Percentiles rank a stretch among this genome's conserved stretches.
These are phyloP conservation scores for Miichthys miiuy DNA, from an alignment of 2,797 vertebrate genomes.

Conservation along the genomic window DNA sequence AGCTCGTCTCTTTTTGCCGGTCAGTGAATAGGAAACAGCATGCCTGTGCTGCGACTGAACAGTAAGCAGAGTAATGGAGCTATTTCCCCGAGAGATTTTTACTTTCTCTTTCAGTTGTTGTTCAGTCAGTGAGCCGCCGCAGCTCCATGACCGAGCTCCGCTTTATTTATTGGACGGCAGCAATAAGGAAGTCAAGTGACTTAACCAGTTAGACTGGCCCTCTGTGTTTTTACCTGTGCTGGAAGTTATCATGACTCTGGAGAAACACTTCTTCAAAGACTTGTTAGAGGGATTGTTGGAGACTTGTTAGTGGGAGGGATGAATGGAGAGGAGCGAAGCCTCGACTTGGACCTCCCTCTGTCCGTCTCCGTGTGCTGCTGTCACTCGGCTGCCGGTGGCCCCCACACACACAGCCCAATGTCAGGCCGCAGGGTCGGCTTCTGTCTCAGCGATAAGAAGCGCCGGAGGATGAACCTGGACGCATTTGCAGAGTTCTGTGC, in stretches of 20 bases:
- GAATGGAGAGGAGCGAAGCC: not conserved
- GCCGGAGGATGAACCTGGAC: slow-evolving; percentile 80
- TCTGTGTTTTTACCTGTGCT: not conserved
- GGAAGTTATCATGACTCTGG: not conserved
- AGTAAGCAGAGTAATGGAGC: slow-evolving; percentile 33
- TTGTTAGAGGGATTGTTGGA: too few species aligned
- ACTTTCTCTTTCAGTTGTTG: slow-evolving; percentile 80
- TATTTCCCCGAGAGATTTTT: slow-evolving; percentile 49
- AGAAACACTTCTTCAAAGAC: not conserved
- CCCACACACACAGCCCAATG: slow-evolving; percentile 52
- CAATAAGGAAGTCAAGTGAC: slow-evolving; percentile 57
- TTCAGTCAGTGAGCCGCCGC: not conserved
- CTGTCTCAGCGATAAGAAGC: slow-evolving; percentile 85
- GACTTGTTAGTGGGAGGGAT: not conserved
- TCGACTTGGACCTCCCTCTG: not conserved
- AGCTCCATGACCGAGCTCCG: not conserved
- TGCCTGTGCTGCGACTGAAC: slow-evolving; percentile 9
- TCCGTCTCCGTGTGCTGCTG: slow-evolving; percentile 1
- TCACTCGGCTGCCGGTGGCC: slow-evolving; percentile 22
- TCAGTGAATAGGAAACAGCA: not conserved
- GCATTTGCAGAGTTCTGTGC: slow-evolving; percentile 81
- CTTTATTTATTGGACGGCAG: slow-evolving; percentile 37
- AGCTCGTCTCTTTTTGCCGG: not conserved
- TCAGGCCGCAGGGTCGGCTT: slow-evolving; percentile 82
- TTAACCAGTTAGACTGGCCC: slow-evolving; percentile 22